Evolutionary conservation across 2,113 vertebrate genomes (phyloP).

Genomic region (Nothobranchius kuhntae): DNA sequence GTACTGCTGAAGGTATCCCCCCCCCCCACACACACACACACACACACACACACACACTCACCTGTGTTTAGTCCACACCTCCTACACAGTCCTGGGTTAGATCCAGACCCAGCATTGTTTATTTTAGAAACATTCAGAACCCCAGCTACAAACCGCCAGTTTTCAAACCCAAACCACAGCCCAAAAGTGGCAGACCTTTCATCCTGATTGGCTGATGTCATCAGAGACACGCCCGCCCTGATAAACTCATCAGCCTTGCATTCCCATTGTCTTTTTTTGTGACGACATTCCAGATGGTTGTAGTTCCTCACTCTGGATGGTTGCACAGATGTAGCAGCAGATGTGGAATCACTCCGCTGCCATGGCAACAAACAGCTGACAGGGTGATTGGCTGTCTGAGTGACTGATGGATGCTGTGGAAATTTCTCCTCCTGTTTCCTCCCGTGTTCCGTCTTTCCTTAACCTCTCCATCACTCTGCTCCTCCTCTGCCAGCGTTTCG

Average conservation of each 20-base stretch:
- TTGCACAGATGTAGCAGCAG: constrained; percentile 71
- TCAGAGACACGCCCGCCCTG: neutral
- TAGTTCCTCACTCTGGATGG: constrained; percentile 2
- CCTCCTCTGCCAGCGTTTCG: neutral
- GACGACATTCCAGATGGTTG: neutral
- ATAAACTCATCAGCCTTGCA: neutral
- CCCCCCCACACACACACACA: neutral
- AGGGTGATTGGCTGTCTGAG: constrained; percentile 36
- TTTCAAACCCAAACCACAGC: too few relatives aligned
- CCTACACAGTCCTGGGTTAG: neutral
- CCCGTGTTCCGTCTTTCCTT: neutral
- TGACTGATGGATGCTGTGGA: constrained; percentile 36
- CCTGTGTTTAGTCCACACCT: neutral
- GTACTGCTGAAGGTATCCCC: constrained; percentile 91
- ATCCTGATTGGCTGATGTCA: constrained; percentile 14
- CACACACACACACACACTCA: too few relatives aligned
- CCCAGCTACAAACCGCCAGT: too few relatives aligned
- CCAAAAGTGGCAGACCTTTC: too few relatives aligned
- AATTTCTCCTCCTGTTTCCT: neutral
- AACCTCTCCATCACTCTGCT: neutral
- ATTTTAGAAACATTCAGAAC: too few relatives aligned
- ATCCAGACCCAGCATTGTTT: too few relatives aligned
- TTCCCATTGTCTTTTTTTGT: neutral
- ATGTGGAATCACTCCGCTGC: constrained; percentile 68
- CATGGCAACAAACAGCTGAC: constrained; percentile 58